phyloP scores from a whole-genome alignment of 2,888 invertebrate species.

The Hermaeophaga mercurialis region DNA sequence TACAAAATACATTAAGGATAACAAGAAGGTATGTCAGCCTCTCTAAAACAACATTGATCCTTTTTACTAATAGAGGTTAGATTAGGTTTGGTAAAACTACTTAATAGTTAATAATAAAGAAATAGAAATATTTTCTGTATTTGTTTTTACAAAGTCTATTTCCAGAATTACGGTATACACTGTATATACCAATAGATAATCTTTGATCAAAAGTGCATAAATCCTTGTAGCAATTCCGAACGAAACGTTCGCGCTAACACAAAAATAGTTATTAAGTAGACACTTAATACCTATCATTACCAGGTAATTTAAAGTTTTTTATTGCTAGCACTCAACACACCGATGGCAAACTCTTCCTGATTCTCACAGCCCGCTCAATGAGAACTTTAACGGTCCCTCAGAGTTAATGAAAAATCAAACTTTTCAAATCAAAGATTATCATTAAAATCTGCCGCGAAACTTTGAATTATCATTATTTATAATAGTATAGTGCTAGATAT shows the following conservation, averaged over 20 bases:
- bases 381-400: constrained; percentile 15
- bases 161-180: too few relatives aligned
- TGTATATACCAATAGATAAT: too few relatives aligned
- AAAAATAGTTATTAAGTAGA: constrained; percentile 29
- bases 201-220: background rate
- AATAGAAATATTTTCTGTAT: too few relatives aligned
- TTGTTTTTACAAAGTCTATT: too few relatives aligned
- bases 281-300: constrained; percentile 31
- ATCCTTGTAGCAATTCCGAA: background rate
- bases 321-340: constrained; percentile 8
- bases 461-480: too few relatives aligned
- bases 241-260: constrained; percentile 11
- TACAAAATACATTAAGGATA: too few relatives aligned
- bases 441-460: background rate
- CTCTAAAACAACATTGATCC: too few relatives aligned
- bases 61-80: too few relatives aligned
- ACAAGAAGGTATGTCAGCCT: too few relatives aligned
- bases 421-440: constrained; percentile 2
- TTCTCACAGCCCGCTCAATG: constrained; percentile 12
- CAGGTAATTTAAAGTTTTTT: constrained; percentile 25
- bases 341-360: constrained; percentile 14
- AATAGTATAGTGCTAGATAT: too few relatives aligned
- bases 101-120: too few relatives aligned
- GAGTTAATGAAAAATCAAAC: constrained; percentile 5
- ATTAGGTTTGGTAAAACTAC: too few relatives aligned